phyloP scores from a whole-genome alignment of 2,888 invertebrate species.

The Xestia sexstrigata region DNA sequence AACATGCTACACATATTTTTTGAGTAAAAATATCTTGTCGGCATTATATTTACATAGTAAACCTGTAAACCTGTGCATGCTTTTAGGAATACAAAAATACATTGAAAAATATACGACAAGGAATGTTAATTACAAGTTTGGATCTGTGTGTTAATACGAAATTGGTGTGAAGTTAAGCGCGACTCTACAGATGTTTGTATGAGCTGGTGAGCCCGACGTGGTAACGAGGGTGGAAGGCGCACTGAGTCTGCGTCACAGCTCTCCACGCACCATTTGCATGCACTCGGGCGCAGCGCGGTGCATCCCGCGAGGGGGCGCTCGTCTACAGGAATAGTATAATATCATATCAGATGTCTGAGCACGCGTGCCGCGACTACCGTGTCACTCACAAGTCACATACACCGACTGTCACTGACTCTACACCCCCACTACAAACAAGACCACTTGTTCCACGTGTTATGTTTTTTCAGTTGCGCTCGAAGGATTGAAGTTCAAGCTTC shows the following conservation, averaged over 20 bases:
- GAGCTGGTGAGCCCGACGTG: slow-evolving; percentile 51
- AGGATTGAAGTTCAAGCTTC: slow-evolving; percentile 20
- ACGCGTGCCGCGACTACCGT: slow-evolving; percentile 75
- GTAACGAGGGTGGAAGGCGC: slow-evolving; percentile 80
- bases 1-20: slow-evolving; percentile 47
- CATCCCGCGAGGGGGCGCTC: slow-evolving; percentile 71
- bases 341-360: slow-evolving; percentile 86
- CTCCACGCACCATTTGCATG: slow-evolving; percentile 89
- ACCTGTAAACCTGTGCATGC: slow-evolving; percentile 13
- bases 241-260: slow-evolving; percentile 83
- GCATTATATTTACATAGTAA: slow-evolving; percentile 49
- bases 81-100: slow-evolving; percentile 44
- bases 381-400: slow-evolving; percentile 47
- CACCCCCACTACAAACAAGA: slow-evolving; percentile 37
- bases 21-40: slow-evolving; percentile 42
- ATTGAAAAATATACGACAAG: slow-evolving; percentile 22
- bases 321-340: slow-evolving; percentile 87
- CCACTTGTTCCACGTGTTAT: slow-evolving; percentile 42
- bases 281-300: slow-evolving; percentile 84
- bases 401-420: slow-evolving; percentile 46
- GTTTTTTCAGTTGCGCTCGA: slow-evolving; percentile 15
- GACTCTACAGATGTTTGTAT: slow-evolving; percentile 72
- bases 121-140: slow-evolving; percentile 53
- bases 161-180: slow-evolving; percentile 47
- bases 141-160: slow-evolving; percentile 28